Evolutionary conservation across 1,140 invertebrate species (phyloP), one percentile per base, ranked within the genome.

Genomic region (Drosophila carrolli): DNA sequence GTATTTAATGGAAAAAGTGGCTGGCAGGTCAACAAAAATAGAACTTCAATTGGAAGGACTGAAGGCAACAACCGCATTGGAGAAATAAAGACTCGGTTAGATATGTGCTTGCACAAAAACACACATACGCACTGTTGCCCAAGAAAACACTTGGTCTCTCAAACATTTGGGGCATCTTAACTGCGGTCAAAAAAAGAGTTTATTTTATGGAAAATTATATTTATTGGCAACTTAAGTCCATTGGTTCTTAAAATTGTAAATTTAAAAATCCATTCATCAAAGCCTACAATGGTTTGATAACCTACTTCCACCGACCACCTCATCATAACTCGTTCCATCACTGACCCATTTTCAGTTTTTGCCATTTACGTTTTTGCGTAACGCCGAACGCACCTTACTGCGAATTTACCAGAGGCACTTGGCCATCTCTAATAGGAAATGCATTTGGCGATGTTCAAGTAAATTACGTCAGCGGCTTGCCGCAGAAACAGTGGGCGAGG

Each of bases 401-500:
- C 50, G 23, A 54, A 11, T 38, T 54, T 35, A 16, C 29, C 19
- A 38, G 16, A 37, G 38, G 35, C 59, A 75, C 53, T 58, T 66
- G 53, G 40, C 41, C 73, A 75, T 75, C 73, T 75, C 71, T 66
- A 66, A 75, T 75, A 57, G 55, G 50, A 82, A 88, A 88, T 88
- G 83, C 83, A 86, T 88, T 88, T 82, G 72, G 40, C 66, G 71
- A 79, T 67, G 83, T 61, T 86, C 59, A 80, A 75, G 83, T 82
- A 75, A 81, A 79, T 86, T 86, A 81, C 82, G 83, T 88, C 83
- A 86, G 82, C 74, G 83, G 75, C 71, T 86, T 72, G 78, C 50
- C 67, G 43, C 70, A 85, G 60, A 77, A 54, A 59, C 35, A 66
- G 32, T 54, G 27, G 32, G 5, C 16, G 11, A 13, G 27, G 43